phyloP scores from a whole-genome alignment of 2,113 vertebrate species.

The Psettodes erumei region DNA sequence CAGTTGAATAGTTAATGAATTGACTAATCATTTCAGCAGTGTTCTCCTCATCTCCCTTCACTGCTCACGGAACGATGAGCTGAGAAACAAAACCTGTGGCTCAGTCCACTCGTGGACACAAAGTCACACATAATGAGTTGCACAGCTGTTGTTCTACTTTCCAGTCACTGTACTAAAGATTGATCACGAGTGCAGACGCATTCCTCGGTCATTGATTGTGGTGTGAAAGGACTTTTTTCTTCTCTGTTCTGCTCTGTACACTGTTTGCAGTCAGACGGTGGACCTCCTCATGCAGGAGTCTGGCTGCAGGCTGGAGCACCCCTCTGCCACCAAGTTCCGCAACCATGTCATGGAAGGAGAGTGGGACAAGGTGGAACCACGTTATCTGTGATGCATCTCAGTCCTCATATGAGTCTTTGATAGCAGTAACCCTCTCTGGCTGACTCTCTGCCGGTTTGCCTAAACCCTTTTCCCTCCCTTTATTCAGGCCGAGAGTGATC shows the following conservation, averaged over 20 bases:
- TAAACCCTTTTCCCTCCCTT: slow-evolving; percentile 73
- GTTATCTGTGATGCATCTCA: neutral
- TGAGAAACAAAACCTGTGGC: neutral
- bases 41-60: neutral
- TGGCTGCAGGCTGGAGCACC: slow-evolving; percentile 96
- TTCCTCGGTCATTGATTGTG: neutral
- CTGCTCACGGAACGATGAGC: neutral
- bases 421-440: neutral
- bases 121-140: too few relatives aligned
- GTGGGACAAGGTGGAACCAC: slow-evolving; percentile 93
- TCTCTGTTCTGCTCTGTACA: neutral
- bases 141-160: too few relatives aligned
- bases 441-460: too few relatives aligned
- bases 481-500: slow-evolving; percentile 95
- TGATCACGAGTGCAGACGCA: neutral
- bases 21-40: neutral
- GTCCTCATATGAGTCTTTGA: neutral
- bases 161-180: neutral
- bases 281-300: slow-evolving; percentile 99
- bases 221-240: slow-evolving; percentile 3
- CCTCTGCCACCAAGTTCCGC: slow-evolving; percentile 97
- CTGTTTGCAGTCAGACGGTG: slow-evolving; percentile 91
- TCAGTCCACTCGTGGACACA: neutral
- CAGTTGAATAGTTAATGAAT: neutral
- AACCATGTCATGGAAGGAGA: slow-evolving; percentile 99